Percentiles rank a stretch among this genome's conserved stretches.
Evolutionary conservation across 92 coral and sea anemone species (phyloP).

Genomic region (Ricordea florida): DNA sequence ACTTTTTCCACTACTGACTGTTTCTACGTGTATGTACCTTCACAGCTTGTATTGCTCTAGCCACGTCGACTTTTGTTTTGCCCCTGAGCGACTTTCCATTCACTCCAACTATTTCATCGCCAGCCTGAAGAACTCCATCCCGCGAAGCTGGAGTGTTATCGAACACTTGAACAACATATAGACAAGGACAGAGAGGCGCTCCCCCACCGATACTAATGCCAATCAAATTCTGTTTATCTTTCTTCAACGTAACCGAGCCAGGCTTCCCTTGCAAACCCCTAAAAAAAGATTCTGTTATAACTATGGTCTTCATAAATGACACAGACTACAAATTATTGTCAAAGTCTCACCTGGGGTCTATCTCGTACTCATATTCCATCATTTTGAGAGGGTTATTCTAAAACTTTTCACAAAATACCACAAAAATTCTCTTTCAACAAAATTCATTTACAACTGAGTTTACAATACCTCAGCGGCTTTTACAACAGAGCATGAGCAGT

Average conservation of each 20-base stretch:
- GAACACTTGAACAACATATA: constrained; percentile 98
- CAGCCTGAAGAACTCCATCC: constrained; percentile 94
- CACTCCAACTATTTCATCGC: constrained; percentile 99
- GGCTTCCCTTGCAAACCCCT: constrained; percentile 99
- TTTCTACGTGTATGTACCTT: constrained; percentile 55
- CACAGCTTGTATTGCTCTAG: constrained; percentile 96
- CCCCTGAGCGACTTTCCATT: constrained; percentile 98
- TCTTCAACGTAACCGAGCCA: constrained; percentile 86
- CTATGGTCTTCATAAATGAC: not conserved
- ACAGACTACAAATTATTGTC: not conserved
- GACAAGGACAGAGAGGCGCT: constrained; percentile 97
- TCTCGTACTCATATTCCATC: constrained; percentile 99
- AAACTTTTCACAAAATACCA: constrained; percentile 8
- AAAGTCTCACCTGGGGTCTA: constrained; percentile 85
- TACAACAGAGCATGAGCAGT: constrained; percentile 13
- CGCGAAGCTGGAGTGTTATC: constrained; percentile 99
- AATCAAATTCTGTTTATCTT: constrained; percentile 96
- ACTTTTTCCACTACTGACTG: too few species aligned
- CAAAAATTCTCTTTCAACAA: not conserved
- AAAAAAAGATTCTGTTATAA: not conserved
- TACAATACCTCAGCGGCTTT: constrained; percentile 10
- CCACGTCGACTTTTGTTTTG: constrained; percentile 99
- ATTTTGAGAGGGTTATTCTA: constrained; percentile 50
- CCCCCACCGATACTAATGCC: constrained; percentile 99
- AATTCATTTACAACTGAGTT: constrained; percentile 22